A percentile compares a stretch with the other conserved stretches of the same genome.
These are phyloP conservation scores for Pyralis farinalis DNA, from an alignment of 2,888 invertebrate species.

Conservation along the genomic window DNA sequence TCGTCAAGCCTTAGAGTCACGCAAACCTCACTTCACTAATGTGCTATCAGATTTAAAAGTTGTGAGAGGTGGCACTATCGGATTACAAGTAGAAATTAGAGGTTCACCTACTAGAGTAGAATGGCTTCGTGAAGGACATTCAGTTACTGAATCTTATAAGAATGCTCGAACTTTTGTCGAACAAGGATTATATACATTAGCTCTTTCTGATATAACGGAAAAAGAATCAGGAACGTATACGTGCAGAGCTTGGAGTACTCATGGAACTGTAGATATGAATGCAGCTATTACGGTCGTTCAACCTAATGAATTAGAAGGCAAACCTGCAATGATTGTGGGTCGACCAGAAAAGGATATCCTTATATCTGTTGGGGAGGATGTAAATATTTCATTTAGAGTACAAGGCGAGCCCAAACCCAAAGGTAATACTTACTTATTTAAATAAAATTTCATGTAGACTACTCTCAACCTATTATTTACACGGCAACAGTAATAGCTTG, in stretches of 20 bases:
- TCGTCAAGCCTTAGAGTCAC: slow-evolving; percentile 64
- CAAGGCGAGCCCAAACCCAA: slow-evolving; percentile 92
- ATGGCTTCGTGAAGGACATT: slow-evolving; percentile 86
- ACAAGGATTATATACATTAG: slow-evolving; percentile 86
- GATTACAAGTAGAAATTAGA: slow-evolving; percentile 89
- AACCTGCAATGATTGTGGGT: slow-evolving; percentile 89
- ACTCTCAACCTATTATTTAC: too few relatives aligned
- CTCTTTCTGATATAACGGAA: slow-evolving; percentile 86
- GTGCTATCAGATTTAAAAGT: slow-evolving; percentile 87
- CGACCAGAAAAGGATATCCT: slow-evolving; percentile 89
- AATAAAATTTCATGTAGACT: too few relatives aligned
- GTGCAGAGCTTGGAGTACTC: slow-evolving; percentile 87
- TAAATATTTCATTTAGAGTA: slow-evolving; percentile 90
- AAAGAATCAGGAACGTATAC: slow-evolving; percentile 89
- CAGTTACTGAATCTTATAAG: slow-evolving; percentile 78
- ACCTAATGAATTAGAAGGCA: slow-evolving; percentile 82
- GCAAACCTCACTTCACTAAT: slow-evolving; percentile 85
- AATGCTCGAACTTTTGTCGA: slow-evolving; percentile 85
- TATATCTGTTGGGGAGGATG: slow-evolving; percentile 89
- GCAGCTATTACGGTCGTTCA: slow-evolving; percentile 86
- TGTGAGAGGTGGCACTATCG: slow-evolving; percentile 88
- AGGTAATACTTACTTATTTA: slow-evolving; percentile 78
- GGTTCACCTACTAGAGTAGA: slow-evolving; percentile 87
- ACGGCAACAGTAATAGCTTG: too few relatives aligned
- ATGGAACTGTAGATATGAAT: slow-evolving; percentile 87